Percentiles rank a stretch among this genome's conserved stretches.
These are phyloP conservation scores for Coenobita brevimanus DNA, from an alignment of 1,140 invertebrate species.

Conservation along the genomic window DNA sequence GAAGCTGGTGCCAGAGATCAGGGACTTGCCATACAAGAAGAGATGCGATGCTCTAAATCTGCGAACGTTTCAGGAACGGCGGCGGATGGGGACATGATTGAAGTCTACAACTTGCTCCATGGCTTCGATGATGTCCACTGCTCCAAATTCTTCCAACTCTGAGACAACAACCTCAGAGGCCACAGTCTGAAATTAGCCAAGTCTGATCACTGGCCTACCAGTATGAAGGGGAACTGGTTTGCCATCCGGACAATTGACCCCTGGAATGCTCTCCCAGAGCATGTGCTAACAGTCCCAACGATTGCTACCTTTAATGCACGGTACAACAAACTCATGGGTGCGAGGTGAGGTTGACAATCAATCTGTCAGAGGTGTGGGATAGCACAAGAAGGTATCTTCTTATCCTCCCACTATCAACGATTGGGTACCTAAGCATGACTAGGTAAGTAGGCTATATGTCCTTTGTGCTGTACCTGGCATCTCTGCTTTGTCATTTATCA, in stretches of 20 bases:
- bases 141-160: neutral
- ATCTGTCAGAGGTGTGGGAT: neutral
- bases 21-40: neutral
- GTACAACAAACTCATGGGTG: too few relatives aligned
- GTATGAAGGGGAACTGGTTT: too few relatives aligned
- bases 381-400: neutral
- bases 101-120: neutral
- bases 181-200: too few relatives aligned
- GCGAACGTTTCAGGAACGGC: neutral
- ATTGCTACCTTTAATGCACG: too few relatives aligned
- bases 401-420: too few relatives aligned
- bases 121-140: neutral
- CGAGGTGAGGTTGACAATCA: too few relatives aligned
- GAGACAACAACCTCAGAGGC: neutral
- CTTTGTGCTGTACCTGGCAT: too few relatives aligned
- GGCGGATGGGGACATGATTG: neutral
- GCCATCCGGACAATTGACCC: too few relatives aligned
- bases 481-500: too few relatives aligned
- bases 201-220: too few relatives aligned
- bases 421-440: too few relatives aligned
- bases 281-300: neutral
- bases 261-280: neutral
- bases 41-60: neutral
- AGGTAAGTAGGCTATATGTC: too few relatives aligned
- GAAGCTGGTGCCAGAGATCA: neutral